Base-by-base conservation (phyloP, 2,888 invertebrate genomes). In the Pterobdella sp. region DNA sequence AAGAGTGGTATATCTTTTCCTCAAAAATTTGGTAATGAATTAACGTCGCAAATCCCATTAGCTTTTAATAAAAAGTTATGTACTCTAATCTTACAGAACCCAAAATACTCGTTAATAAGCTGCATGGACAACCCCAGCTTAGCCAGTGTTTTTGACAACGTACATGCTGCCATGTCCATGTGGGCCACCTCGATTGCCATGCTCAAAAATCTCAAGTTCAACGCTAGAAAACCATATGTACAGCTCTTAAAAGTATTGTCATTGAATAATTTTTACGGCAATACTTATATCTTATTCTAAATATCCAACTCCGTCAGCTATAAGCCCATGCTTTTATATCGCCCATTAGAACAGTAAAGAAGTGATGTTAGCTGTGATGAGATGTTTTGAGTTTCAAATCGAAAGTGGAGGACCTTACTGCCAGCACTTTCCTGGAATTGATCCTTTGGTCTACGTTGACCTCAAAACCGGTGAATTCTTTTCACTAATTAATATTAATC, bases 361-460 rank as follows among this genome's bases (percentile, higher is more conserved):
- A 10, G 37, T 71, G 60, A 71, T 71, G 71, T 4, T 63, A 29
- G 35, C 71, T 10, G 52, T 71, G 63, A 26, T 71, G 52, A 22
- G 29, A 22, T 52, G 60, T 35, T 71, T 71, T 26, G 60, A 32
- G 35, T 14, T n/a, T 34, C 71, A 71, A 35, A 56, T 60, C 26
- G 34, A 18, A 4, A 26, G 63, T 10, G 71, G 63, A 1, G 71
- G 56, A 34, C 35, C 71, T 1, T 71, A 71, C 56, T 63, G 60
- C 63, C 56, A 71, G 56, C 71, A 71, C 60, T 71, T 71, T 35
- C 71, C 71, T 2, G 71, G 71, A 26, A 31, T 71, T 3, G 71
- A 71, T 34, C 71, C 71, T 52, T 35, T 63, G 22, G 71, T 71
- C 3, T 35, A 60, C 1, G 56, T 71, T 0, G 71, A 71, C 31